Conservation (phyloP, 2,797 vertebrate genomes). For the Acanthurus leucopareius region DNA sequence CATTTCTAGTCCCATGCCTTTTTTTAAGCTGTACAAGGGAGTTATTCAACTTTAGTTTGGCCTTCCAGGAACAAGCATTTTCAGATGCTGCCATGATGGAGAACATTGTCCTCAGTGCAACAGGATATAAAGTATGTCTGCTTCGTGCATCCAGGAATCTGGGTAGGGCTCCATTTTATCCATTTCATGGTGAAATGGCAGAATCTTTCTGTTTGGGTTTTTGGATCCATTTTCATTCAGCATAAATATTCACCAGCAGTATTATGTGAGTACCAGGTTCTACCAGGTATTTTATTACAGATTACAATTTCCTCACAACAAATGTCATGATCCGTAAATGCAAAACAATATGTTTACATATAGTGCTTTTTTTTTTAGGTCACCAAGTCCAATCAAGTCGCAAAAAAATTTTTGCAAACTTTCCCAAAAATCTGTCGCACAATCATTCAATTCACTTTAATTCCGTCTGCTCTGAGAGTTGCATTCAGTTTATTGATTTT, state of each 20-base stretch:
- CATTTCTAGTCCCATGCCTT: constrained; percentile 75
- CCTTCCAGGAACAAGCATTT: constrained; percentile 66
- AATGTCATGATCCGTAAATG: constrained; percentile 29
- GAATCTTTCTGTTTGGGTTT: constrained; percentile 45
- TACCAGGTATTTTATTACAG: constrained; percentile 74
- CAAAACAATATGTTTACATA: constrained; percentile 72
- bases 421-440: constrained; percentile 61
- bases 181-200: constrained; percentile 48
- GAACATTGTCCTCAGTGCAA: constrained; percentile 57
- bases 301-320: constrained; percentile 38
- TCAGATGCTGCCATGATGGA: constrained; percentile 71
- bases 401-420: constrained; percentile 40
- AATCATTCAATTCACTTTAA: constrained; percentile 54
- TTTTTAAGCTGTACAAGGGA: constrained; percentile 68
- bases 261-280: constrained; percentile 64
- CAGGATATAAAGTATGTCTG: constrained; percentile 55
- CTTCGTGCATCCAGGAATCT: constrained; percentile 62
- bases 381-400: constrained; percentile 49
- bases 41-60: constrained; percentile 69
- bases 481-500: constrained; percentile 47
- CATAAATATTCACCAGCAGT: constrained; percentile 80
- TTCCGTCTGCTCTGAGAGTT: constrained; percentile 47
- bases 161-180: constrained; percentile 65
- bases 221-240: constrained; percentile 54
- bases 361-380: constrained; percentile 42